phyloP scores from a whole-genome alignment of 2,888 invertebrate species.

The Sphaerophoria taeniata region DNA sequence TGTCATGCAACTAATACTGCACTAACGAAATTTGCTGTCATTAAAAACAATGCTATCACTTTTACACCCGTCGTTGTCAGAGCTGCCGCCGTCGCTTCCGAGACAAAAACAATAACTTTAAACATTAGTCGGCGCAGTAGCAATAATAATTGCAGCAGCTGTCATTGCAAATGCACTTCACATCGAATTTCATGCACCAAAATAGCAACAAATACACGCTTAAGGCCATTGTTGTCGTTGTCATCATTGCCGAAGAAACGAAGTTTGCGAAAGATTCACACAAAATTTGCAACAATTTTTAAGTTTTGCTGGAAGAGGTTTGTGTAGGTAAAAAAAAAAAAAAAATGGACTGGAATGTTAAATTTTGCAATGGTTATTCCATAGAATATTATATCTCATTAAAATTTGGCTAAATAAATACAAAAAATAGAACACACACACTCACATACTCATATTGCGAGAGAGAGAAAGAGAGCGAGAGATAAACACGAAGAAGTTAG shows the following conservation, averaged over 20 bases:
- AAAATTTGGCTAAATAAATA: conserved; percentile 37
- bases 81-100: conserved; percentile 7
- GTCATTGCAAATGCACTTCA: conserved; percentile 67
- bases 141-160: conserved; percentile 38
- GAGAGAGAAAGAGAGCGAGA: conserved; percentile 23
- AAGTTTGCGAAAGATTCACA: conserved; percentile 69
- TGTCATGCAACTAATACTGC: conserved; percentile 35
- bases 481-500: neutral
- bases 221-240: conserved; percentile 60
- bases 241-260: conserved; percentile 58
- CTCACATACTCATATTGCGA: conserved; percentile 40
- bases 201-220: conserved; percentile 67
- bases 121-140: conserved; percentile 38
- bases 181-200: conserved; percentile 72
- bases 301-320: conserved; percentile 66
- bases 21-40: conserved; percentile 24
- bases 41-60: conserved; percentile 25
- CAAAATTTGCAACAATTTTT: conserved; percentile 73
- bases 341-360: conserved; percentile 59
- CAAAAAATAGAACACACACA: conserved; percentile 6
- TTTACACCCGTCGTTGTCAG: neutral
- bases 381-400: conserved; percentile 66
- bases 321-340: conserved; percentile 46
- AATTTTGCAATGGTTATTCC: conserved; percentile 61
- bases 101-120: conserved; percentile 26